Base-by-base conservation (phyloP, 2,888 invertebrate species). In the Ormyrus pomaceus region DNA sequence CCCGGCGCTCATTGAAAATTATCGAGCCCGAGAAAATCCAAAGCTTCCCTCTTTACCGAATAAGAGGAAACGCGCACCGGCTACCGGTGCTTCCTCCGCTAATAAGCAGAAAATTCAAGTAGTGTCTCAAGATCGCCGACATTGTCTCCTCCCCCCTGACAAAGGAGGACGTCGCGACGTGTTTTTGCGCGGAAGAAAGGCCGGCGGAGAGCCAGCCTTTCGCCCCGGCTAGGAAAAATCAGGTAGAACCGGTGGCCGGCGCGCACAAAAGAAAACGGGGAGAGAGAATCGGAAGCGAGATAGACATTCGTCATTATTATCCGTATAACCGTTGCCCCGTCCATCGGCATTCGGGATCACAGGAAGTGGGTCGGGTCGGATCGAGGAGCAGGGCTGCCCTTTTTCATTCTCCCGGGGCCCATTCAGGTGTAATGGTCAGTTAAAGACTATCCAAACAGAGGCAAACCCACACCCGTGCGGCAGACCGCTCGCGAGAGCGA, bases 351-450 rank as follows among this genome's bases (percentile, higher is more conserved):
- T 88, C 84, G 86, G 83, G 85, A 85, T 87, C 77, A 87, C 89
- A 89, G 90, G 90, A 90, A 90, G 88, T 90, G 88, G 89, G 90
- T 88, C 87, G 89, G 88, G 84, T 86, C 79, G 87, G 88, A 90
- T 89, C 88, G 88, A 74, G 89, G 87, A 86, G 85, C 84, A 80
- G 82, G 84, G 85, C 86, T 87, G 85, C 87, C 87, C 87, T 88
- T 89, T 86, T 88, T 88, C 87, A 85, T 86, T 84, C 84, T 82
- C 79, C 7, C n/a, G 56, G 10, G 58, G 11, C 83, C 86, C 85
- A 89, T 90, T 90, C 89, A 89, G 89, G 89, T 90, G 90, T 89
- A 90, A 89, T 90, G 89, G 89, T 89, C 90, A 90, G 89, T 88
- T 88, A 87, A 89, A 87, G 86, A 87, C 89, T 87, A 88, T 88